phyloP scores from a whole-genome alignment of 2,888 invertebrate genomes.

The Zygaena filipendulae region DNA sequence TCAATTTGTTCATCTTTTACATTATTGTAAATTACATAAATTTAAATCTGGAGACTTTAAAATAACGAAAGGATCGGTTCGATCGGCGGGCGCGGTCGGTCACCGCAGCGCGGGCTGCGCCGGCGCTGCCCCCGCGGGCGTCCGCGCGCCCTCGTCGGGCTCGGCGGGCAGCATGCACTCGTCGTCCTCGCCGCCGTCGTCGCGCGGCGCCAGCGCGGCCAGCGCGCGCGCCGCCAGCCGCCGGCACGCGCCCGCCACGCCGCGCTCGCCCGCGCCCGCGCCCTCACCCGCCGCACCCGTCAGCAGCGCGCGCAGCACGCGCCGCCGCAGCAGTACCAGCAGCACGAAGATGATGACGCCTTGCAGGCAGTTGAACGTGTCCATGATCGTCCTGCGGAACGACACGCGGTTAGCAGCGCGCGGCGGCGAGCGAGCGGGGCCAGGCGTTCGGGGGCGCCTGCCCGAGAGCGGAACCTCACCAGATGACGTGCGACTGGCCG shows the following conservation, averaged over 20 bases:
- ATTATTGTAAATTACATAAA: too few species aligned
- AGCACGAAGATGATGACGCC: slow-evolving; percentile 72
- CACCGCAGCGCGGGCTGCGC: slow-evolving; percentile 4
- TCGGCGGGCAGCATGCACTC: slow-evolving; percentile 22
- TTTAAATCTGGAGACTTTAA: too few species aligned
- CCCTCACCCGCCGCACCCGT: slow-evolving; percentile 21
- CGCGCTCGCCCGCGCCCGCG: slow-evolving; percentile 13
- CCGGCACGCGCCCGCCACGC: not conserved
- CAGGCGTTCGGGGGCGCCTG: too few species aligned
- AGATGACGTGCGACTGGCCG: slow-evolving; percentile 44
- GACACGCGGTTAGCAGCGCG: too few species aligned
- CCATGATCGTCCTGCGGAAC: slow-evolving; percentile 67
- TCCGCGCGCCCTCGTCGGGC: not conserved
- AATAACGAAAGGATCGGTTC: too few species aligned
- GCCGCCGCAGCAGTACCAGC: slow-evolving; percentile 66
- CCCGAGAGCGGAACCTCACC: slow-evolving; percentile 33
- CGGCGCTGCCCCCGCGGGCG: not conserved
- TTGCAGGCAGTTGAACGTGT: slow-evolving; percentile 73
- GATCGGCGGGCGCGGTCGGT: too few species aligned
- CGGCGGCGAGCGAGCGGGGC: slow-evolving; percentile 10
- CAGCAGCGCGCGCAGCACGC: slow-evolving; percentile 63
- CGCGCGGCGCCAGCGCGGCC: not conserved
- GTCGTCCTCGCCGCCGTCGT: not conserved
- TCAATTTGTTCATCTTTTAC: slow-evolving; percentile 1
- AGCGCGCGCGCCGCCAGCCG: not conserved